phyloP scores from a whole-genome alignment of 2,113 vertebrate species.

The Australoheros scitulus region DNA sequence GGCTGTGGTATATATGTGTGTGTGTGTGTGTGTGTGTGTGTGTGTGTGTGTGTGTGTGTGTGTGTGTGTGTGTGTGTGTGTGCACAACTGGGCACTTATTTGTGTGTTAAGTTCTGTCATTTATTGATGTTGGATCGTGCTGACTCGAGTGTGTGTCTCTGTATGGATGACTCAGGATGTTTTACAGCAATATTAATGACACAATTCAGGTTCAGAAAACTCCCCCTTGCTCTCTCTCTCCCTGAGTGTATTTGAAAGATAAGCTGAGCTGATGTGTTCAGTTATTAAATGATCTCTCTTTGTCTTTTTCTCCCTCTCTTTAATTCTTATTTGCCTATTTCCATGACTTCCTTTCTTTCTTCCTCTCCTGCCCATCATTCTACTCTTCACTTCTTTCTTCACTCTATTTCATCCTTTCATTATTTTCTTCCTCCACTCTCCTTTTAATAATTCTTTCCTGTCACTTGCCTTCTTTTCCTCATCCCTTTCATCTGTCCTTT shows the following conservation, averaged over 20 bases:
- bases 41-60: no score
- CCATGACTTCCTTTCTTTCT: background rate
- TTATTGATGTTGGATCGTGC: no score
- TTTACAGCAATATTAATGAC: no score
- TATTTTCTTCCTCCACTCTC: background rate
- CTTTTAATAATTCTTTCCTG: background rate
- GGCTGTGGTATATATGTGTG: no score
- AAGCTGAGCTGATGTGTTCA: slow-evolving; percentile 7
- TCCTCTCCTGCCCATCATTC: background rate
- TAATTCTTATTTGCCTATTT: background rate
- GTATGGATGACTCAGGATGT: no score
- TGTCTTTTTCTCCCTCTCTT: background rate
- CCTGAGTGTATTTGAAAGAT: slow-evolving; percentile 17
- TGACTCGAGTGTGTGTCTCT: no score
- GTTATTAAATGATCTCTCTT: slow-evolving; percentile 27
- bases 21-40: no score
- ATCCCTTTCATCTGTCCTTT: background rate
- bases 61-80: no score
- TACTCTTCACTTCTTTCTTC: background rate
- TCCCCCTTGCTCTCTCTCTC: no score
- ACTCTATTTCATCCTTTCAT: background rate
- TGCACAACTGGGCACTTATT: no score
- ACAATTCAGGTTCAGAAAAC: no score
- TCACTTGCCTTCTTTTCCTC: background rate
- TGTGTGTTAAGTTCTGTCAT: no score